Evolutionary conservation across 1,140 invertebrate species (phyloP), one percentile per base, ranked within the genome.

Genomic region (Calephelis nemesis): DNA sequence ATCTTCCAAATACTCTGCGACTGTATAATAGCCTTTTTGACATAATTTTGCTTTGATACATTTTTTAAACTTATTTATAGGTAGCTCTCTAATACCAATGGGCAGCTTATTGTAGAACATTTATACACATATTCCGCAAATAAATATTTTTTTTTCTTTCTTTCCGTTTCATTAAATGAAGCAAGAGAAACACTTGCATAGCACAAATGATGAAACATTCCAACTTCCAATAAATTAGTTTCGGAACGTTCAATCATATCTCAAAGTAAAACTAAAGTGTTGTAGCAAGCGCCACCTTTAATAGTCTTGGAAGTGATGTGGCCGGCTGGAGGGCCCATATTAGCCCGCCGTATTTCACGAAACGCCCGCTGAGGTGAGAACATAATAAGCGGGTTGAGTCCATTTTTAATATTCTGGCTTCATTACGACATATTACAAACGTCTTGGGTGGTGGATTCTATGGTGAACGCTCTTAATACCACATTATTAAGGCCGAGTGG

Each of bases 371-470:
- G 83, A 91, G 87, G 88, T 91, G 88, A 91, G 88, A 91, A 91
- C 88, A 85, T 91, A 90, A 91, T 91, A 91, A 91, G 88, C 84
- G 84, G 88, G 87, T 89, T 74, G 85, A 75, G 67, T 70, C 86
- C 88, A 89, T 89, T 91, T 90, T 91, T 91, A 91, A 91, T 91
- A 91, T 91, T 89, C 87, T 81, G 76, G 85, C 88, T 88, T 91
- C 87, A 91, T 91, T 89, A 91, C 87, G 82, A 82, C 85, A 81
- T 87, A 91, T 91, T 91, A 91, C 87, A 84, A 85, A 83, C 88
- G 85, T 88, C 88, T 89, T 91, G 88, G 88, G 88, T 91, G 88
- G 87, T 84, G 88, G 88, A 91, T 91, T 90, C 87, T 91, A 91
- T 89, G 84, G 88, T 85, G 87, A 81, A 83, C 87, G 82, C 79